phyloP scores from a whole-genome alignment of 2,113 vertebrate species.

The Girardinichthys multiradiatus region DNA sequence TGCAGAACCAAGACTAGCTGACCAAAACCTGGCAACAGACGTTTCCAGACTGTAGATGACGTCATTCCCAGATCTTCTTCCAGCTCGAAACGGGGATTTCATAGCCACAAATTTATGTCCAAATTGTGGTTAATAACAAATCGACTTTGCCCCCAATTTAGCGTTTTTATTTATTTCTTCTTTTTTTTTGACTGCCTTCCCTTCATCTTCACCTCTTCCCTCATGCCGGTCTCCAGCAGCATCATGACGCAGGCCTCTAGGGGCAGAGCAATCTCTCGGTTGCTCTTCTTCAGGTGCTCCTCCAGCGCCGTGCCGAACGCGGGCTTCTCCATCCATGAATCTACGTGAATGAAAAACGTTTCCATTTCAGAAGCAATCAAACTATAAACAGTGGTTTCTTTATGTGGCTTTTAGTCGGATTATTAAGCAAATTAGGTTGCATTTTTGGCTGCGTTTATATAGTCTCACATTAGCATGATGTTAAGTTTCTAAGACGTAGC shows the following conservation, averaged over 20 bases:
- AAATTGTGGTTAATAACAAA: conserved; percentile 14
- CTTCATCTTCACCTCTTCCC: conserved; percentile 87
- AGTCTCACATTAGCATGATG: no score
- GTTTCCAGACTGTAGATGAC: conserved; percentile 52
- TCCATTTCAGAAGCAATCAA: background rate
- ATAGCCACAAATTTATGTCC: conserved; percentile 2
- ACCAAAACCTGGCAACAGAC: conserved; percentile 57
- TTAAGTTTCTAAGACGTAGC: no score
- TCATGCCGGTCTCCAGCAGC: conserved; percentile 97
- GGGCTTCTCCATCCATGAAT: conserved; percentile 95
- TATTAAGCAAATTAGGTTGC: no score
- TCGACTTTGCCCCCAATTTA: conserved; percentile 44
- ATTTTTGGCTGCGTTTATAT: no score
- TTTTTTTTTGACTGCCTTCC: background rate
- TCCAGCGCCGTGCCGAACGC: conserved; percentile 92
- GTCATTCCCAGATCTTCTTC: conserved; percentile 29
- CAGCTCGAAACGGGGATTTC: conserved; percentile 26
- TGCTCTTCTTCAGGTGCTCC: conserved; percentile 93
- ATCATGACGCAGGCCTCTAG: conserved; percentile 98
- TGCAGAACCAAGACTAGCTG: conserved; percentile 23
- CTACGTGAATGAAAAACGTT: conserved; percentile 64
- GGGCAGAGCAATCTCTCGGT: conserved; percentile 91
- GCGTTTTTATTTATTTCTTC: no score
- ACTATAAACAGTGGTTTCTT: background rate
- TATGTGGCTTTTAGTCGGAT: background rate